Evolutionary conservation across 2,797 vertebrate species (phyloP).

Genomic region (Sebastes oblongus): DNA sequence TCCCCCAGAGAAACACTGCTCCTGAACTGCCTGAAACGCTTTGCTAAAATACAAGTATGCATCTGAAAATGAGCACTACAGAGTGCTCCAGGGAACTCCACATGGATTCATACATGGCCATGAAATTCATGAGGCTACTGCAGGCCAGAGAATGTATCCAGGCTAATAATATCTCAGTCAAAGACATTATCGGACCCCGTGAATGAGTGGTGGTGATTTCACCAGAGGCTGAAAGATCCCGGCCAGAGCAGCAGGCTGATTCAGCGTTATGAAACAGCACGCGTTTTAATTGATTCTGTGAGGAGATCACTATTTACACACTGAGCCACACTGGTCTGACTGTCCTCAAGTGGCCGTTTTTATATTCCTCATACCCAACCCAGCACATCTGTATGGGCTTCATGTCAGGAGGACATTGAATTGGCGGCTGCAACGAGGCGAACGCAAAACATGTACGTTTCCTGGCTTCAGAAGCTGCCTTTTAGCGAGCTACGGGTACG

Average conservation of each 20-base stretch:
- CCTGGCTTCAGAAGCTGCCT: conserved; percentile 14
- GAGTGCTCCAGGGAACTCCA: not conserved
- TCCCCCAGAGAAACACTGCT: too few species aligned
- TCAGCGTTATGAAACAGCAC: not conserved
- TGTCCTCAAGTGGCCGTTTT: not conserved
- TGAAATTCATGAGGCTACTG: not conserved
- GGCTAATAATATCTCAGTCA: conserved; percentile 1
- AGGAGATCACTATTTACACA: not conserved
- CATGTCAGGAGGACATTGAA: not conserved
- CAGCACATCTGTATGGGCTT: not conserved
- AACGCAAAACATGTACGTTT: not conserved
- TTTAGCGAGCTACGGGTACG: not conserved
- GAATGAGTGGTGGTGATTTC: not conserved
- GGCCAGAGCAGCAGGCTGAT: not conserved
- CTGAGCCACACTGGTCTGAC: not conserved
- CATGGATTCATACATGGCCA: not conserved
- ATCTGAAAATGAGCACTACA: too few species aligned
- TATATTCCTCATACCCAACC: not conserved
- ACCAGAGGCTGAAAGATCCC: not conserved
- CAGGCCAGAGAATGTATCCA: not conserved
- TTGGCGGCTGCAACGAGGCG: not conserved
- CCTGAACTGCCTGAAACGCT: too few species aligned
- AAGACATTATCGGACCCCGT: not conserved
- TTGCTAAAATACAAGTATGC: too few species aligned
- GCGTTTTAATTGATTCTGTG: not conserved